Conservation (phyloP, 2,113 vertebrate genomes). For the Corythoichthys intestinalis region DNA sequence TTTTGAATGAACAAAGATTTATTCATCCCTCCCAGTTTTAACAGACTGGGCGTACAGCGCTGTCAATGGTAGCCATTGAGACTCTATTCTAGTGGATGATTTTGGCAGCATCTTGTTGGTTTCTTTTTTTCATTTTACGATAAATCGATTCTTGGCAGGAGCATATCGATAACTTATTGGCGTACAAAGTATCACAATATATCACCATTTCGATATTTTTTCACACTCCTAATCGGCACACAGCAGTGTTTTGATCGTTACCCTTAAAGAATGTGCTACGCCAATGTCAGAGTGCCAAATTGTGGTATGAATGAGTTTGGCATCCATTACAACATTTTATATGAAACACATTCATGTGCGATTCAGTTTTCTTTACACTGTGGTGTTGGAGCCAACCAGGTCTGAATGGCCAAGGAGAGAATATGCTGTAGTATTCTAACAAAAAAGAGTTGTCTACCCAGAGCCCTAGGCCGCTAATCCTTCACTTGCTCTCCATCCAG, state of each 20-base stretch:
- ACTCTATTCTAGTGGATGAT: too few species aligned
- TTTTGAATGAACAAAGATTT: too few species aligned
- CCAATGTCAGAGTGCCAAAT: background rate
- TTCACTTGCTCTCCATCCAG: constrained; percentile 22
- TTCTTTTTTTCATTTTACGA: too few species aligned
- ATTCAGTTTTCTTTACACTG: background rate
- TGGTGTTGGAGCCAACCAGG: background rate
- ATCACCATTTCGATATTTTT: too few species aligned
- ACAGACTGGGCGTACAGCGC: too few species aligned
- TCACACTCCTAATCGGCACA: background rate
- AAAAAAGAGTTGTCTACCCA: background rate
- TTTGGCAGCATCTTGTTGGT: too few species aligned
- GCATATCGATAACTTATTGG: too few species aligned
- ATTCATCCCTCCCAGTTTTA: too few species aligned
- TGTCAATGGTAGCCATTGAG: too few species aligned
- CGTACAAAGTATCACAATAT: too few species aligned
- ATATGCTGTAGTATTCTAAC: background rate
- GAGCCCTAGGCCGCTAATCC: constrained; percentile 9
- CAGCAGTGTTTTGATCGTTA: background rate
- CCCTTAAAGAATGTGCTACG: background rate
- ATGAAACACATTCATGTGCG: background rate
- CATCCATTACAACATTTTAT: background rate
- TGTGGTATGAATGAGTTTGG: background rate
- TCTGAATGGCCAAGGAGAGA: background rate
- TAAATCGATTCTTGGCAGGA: too few species aligned